These are phyloP conservation scores for Neodiprion virginianus DNA, from an alignment of 1,140 invertebrate species.

Conservation along the genomic window DNA sequence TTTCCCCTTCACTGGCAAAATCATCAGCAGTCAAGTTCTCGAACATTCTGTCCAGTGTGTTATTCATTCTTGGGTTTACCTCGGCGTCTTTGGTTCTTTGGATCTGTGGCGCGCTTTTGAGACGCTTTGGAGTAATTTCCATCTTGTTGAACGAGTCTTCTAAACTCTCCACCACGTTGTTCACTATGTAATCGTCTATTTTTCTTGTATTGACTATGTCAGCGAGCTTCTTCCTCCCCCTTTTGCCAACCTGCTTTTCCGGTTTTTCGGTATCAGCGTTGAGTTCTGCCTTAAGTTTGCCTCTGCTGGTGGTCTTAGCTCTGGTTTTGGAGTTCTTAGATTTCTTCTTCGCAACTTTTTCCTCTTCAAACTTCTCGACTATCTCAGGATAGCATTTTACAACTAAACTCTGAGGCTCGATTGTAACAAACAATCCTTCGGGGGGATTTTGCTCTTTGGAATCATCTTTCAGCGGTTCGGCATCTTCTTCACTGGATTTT, in stretches of 20 bases:
- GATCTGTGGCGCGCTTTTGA: slow-evolving; percentile 35
- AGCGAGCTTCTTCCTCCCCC: slow-evolving; percentile 11
- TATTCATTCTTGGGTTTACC: slow-evolving; percentile 38
- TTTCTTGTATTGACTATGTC: slow-evolving; percentile 24
- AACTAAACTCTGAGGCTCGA: slow-evolving; percentile 73
- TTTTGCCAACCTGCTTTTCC: slow-evolving; percentile 22
- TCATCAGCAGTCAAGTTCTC: slow-evolving; percentile 55
- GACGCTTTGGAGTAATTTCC: slow-evolving; percentile 34
- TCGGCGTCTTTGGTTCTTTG: slow-evolving; percentile 39
- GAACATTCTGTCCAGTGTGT: slow-evolving; percentile 46
- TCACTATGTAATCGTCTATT: slow-evolving; percentile 1
- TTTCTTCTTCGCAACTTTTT: slow-evolving; percentile 61
- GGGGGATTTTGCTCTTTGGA: slow-evolving; percentile 52
- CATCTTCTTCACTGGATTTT: slow-evolving; percentile 37
- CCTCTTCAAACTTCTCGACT: slow-evolving; percentile 67
- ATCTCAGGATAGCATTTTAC: slow-evolving; percentile 71
- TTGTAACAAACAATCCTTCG: slow-evolving; percentile 59
- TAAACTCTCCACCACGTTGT: slow-evolving; percentile 24
- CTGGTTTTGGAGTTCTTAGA: slow-evolving; percentile 59
- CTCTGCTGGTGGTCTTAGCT: slow-evolving; percentile 48
- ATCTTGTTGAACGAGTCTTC: slow-evolving; percentile 43
- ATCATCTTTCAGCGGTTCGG: slow-evolving; percentile 25
- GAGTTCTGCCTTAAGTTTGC: slow-evolving; percentile 49
- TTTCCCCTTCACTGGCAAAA: slow-evolving; percentile 57
- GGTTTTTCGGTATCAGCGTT: slow-evolving; percentile 39